Conservation (phyloP, 2,888 invertebrate species). For the Drosophila conformis region DNA sequence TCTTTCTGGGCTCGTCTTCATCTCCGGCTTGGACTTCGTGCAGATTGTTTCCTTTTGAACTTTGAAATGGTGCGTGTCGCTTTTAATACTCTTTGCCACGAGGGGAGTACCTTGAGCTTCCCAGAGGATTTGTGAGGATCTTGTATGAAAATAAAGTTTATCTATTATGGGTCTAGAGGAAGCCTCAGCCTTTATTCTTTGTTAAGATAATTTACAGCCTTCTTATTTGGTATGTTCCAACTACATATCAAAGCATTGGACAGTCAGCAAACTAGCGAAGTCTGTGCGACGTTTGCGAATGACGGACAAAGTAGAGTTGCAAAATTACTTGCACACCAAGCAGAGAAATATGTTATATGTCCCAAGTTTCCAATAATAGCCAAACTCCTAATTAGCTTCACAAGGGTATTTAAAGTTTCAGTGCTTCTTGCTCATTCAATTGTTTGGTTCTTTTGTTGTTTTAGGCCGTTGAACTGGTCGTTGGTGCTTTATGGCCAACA, state of each 20-base stretch:
- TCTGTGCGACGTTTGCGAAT: background rate
- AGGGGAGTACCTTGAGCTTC: background rate
- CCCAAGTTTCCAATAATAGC: background rate
- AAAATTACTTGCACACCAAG: background rate
- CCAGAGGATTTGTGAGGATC: too few relatives aligned
- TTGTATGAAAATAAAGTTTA: background rate
- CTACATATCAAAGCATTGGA: background rate
- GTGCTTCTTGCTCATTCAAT: background rate
- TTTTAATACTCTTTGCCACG: constrained; percentile 32
- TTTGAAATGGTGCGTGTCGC: constrained; percentile 71
- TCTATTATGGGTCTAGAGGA: background rate
- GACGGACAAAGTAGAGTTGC: background rate
- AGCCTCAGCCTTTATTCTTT: background rate
- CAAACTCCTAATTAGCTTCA: background rate
- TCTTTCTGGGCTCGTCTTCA: constrained; percentile 27
- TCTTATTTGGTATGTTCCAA: background rate
- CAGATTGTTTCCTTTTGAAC: constrained; percentile 82
- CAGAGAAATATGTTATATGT: background rate
- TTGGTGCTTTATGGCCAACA: constrained; percentile 73
- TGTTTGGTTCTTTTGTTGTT: constrained; percentile 19
- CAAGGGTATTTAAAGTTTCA: constrained; percentile 31
- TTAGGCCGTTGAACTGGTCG: constrained; percentile 57
- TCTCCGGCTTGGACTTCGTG: constrained; percentile 62
- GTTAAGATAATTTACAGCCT: background rate
- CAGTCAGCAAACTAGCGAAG: background rate